A percentile compares a stretch with the other conserved stretches of the same genome.
These are phyloP conservation scores for Tupaia tana DNA, from an alignment of 2,113 vertebrate genomes.

Conservation along the genomic window DNA sequence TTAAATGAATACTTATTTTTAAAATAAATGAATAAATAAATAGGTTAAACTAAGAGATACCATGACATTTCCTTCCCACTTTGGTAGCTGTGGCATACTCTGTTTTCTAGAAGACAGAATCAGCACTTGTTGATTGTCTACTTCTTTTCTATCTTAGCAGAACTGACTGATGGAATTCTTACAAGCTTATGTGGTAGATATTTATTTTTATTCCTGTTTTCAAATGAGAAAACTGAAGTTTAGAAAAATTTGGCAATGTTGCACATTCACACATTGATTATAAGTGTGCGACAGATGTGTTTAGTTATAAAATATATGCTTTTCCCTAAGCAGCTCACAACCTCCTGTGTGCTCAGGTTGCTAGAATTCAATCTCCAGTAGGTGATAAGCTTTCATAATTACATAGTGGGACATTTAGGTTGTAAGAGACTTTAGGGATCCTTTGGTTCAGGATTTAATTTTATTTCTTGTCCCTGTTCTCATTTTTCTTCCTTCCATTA, in stretches of 20 bases:
- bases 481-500: slow-evolving; percentile 31
- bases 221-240: background rate
- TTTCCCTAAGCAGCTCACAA: background rate
- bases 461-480: background rate
- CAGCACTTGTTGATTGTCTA: background rate
- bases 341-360: background rate
- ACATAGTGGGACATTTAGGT: background rate
- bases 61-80: background rate
- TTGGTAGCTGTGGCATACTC: background rate
- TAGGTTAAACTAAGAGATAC: background rate
- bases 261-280: background rate
- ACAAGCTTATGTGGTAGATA: background rate
- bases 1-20: too few relatives aligned
- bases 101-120: background rate
- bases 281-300: background rate
- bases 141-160: background rate
- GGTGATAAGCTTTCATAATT: background rate
- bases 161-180: background rate
- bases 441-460: background rate
- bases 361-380: background rate
- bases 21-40: too few relatives aligned
- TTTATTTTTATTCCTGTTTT: background rate
- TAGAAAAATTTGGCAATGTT: background rate
- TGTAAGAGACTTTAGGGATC: background rate
- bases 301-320: background rate